Conservation (phyloP, 92 coral and sea anemone genomes). For the Diadumene lineata region DNA sequence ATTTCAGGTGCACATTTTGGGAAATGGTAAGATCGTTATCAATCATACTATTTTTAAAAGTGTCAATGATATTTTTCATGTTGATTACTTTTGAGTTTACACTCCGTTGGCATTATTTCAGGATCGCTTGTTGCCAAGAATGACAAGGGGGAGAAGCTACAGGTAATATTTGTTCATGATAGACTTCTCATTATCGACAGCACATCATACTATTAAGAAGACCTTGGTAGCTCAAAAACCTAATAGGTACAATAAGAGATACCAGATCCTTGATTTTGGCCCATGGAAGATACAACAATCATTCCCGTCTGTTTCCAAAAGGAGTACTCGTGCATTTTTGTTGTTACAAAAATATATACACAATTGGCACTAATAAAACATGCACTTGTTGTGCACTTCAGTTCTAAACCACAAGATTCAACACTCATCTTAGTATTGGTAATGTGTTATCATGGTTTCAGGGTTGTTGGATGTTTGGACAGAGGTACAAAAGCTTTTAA, state of each 20-base stretch:
- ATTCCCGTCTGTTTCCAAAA: no score
- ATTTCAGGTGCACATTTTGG: slow-evolving; percentile 94
- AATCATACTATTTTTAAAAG: slow-evolving; percentile 22
- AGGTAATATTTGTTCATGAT: slow-evolving; percentile 56
- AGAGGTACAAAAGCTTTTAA: slow-evolving; percentile 71
- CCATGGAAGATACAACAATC: no score
- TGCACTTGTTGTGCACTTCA: no score
- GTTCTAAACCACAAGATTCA: neutral
- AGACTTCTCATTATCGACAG: no score
- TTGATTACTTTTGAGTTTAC: neutral
- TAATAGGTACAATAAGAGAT: no score
- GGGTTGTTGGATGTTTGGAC: slow-evolving; percentile 87
- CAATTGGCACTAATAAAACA: no score
- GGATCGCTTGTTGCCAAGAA: slow-evolving; percentile 89
- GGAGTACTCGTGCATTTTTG: no score
- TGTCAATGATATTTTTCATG: neutral
- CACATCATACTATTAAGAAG: no score
- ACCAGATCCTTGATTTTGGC: no score
- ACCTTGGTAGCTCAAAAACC: no score
- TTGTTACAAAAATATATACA: no score
- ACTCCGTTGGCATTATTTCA: slow-evolving; percentile 8
- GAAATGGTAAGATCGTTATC: no score
- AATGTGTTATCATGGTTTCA: slow-evolving; percentile 15
- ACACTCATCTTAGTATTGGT: neutral
- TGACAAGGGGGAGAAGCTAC: slow-evolving; percentile 88